Base-by-base conservation (phyloP, 2,797 vertebrate genomes). In the Siniperca undulata region DNA sequence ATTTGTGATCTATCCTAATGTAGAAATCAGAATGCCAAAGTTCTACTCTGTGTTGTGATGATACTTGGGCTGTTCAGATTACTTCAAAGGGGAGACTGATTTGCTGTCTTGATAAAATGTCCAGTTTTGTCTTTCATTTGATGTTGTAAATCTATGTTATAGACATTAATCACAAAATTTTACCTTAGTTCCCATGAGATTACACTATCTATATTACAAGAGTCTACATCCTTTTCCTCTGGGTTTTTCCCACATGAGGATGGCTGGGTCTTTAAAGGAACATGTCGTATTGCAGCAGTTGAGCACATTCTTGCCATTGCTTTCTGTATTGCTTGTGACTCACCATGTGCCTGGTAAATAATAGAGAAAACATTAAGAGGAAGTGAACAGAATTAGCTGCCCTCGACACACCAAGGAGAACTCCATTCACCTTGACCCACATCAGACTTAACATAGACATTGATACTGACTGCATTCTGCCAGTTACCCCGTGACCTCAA, bases 191-290 rank as follows among this genome's bases (percentile, higher is more conserved):
- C 14, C 3, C 7, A 36, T n/a, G 5, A 72, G 17, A 42, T 42
- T n/a, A 0, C 3, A n/a, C 5, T 12, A 16, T 71, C 2, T 2
- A 9, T 55, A 30, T 48, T 1, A 20, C 5, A 46, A 4, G 12
- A 17, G 16, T 65, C 56, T 65, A 7, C 77, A 60, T 81, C 77
- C 78, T 60, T 69, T 87, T 86, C 70, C 67, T 65, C 16, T 9
- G 56, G 72, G 17, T 2, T 82, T 88, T 86, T 70, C 70, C 70
- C 67, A 76, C 22, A 76, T 27, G 12, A 27, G 3, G 9, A n/a
- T 30, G 42, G 46, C 14, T 7, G 14, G 11, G 5, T 46, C 36
- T 80, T 61, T 40, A 13, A 72, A 38, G 22, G 22, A 12, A 22
- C 36, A 61, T 30, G 4, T 14, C 40, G 13, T 55, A 12, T 42